These are phyloP conservation scores for Labroides dimidiatus DNA, from an alignment of 2,797 vertebrate genomes.

Conservation along the genomic window DNA sequence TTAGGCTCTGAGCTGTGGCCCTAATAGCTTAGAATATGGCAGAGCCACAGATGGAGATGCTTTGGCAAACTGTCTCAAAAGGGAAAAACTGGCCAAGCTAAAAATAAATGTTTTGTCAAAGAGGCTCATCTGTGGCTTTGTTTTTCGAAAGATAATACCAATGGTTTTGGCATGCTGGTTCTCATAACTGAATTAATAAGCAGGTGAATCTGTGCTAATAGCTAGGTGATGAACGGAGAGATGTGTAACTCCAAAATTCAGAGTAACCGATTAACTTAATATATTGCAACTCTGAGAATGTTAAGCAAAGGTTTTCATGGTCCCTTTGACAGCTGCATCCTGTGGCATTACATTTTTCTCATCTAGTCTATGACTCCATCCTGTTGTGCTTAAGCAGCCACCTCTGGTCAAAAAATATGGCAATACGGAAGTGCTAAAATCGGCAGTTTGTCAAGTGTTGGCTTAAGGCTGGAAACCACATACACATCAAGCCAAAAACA, in stretches of 20 bases:
- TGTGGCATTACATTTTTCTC: not conserved
- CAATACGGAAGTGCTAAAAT: too few relatives aligned
- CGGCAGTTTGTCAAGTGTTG: too few relatives aligned
- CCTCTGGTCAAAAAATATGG: too few relatives aligned
- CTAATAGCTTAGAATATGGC: constrained; percentile 69
- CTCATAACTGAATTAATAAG: not conserved
- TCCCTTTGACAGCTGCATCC: constrained; percentile 1
- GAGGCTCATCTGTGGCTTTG: constrained; percentile 77
- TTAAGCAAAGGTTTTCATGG: not conserved
- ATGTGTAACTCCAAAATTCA: not conserved
- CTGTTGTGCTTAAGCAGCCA: too few relatives aligned
- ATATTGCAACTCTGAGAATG: not conserved
- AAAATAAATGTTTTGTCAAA: constrained; percentile 53
- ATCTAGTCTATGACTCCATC: constrained; percentile 4
- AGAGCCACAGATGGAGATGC: constrained; percentile 72
- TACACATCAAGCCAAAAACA: too few relatives aligned
- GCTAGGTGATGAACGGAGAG: constrained; percentile 3
- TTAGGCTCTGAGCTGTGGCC: constrained; percentile 73
- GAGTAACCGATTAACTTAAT: accelerated
- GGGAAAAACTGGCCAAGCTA: constrained; percentile 33
- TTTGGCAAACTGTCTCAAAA: constrained; percentile 53
- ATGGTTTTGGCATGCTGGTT: constrained; percentile 64
- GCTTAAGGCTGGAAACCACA: too few relatives aligned
- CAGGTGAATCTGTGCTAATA: not conserved
- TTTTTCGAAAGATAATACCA: constrained; percentile 77